Percentiles rank a stretch among this genome's conserved stretches.
Conservation (phyloP, 2,797 vertebrate species). For the Pygocentrus nattereri region DNA sequence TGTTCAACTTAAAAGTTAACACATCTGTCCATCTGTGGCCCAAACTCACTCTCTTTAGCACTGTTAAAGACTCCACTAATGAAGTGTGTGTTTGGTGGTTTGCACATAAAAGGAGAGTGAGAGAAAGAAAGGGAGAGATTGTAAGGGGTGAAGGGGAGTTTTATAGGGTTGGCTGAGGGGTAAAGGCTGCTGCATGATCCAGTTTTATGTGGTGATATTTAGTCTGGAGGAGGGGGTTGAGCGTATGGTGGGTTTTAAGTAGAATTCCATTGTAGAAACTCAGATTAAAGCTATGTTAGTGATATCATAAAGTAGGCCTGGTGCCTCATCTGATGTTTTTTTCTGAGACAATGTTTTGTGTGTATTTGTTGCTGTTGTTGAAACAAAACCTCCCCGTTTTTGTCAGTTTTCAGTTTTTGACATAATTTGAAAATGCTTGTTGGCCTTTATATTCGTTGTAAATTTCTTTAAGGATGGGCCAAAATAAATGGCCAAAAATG, state of each 20-base stretch:
- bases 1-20: neutral
- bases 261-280: neutral
- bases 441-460: too few species aligned
- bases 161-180: conserved; percentile 74
- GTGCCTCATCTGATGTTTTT: too few species aligned
- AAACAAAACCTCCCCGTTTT: too few species aligned
- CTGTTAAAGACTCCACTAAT: conserved; percentile 44
- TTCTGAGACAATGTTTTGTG: too few species aligned
- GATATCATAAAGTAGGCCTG: neutral
- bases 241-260: neutral
- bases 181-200: conserved; percentile 68
- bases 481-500: too few species aligned
- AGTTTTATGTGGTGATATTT: conserved; percentile 61
- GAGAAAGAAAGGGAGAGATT: conserved; percentile 20
- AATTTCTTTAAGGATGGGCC: too few species aligned
- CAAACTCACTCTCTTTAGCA: neutral
- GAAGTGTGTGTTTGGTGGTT: conserved; percentile 45
- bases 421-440: too few species aligned
- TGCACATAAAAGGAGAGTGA: conserved; percentile 50
- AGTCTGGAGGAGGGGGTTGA: conserved; percentile 9
- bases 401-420: too few species aligned
- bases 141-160: conserved; percentile 74
- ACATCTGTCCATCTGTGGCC: neutral
- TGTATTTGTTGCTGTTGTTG: too few species aligned
- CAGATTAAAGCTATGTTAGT: neutral